A percentile compares a stretch with the other conserved stretches of the same genome.
phyloP scores from a whole-genome alignment of 2,113 vertebrate genomes.

The Nicator chloris region DNA sequence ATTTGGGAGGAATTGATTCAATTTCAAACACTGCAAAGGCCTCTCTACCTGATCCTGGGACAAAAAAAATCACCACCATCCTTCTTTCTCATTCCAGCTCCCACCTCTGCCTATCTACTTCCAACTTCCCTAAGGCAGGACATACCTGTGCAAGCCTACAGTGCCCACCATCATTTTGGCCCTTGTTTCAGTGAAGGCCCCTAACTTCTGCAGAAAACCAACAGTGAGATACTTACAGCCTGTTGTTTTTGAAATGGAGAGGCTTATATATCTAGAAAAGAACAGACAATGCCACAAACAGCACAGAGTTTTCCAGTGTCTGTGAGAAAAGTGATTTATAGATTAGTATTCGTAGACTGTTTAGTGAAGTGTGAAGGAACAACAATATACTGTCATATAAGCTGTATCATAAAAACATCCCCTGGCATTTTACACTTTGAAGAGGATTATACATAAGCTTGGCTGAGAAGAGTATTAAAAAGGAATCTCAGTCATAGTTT shows the following conservation, averaged over 20 bases:
- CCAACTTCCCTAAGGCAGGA: not conserved
- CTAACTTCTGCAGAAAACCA: not conserved
- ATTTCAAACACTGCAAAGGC: not conserved
- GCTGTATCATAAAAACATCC: conserved; percentile 50
- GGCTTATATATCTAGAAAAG: not conserved
- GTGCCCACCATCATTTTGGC: not conserved
- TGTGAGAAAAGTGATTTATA: conserved; percentile 20
- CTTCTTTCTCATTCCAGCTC: not conserved
- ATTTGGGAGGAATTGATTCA: not conserved
- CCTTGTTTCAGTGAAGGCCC: not conserved
- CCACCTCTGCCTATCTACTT: not conserved
- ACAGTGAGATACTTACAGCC: not conserved
- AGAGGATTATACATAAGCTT: conserved; percentile 55
- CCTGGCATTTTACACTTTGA: conserved; percentile 56
- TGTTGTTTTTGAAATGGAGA: not conserved
- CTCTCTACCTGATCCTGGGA: not conserved
- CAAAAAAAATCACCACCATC: not conserved
- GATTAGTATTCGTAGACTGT: conserved; percentile 23
- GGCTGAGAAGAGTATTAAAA: conserved; percentile 52
- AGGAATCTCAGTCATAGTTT: conserved; percentile 47
- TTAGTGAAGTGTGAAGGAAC: conserved; percentile 39
- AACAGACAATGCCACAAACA: not conserved
- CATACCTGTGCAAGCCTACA: not conserved
- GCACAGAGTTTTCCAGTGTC: not conserved
- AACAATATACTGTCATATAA: conserved; percentile 33